Evolutionary conservation across 30 jellyfish, hydroid and myxozoan genomes (phyloP).

Genomic region (Chironex yamaguchii): DNA sequence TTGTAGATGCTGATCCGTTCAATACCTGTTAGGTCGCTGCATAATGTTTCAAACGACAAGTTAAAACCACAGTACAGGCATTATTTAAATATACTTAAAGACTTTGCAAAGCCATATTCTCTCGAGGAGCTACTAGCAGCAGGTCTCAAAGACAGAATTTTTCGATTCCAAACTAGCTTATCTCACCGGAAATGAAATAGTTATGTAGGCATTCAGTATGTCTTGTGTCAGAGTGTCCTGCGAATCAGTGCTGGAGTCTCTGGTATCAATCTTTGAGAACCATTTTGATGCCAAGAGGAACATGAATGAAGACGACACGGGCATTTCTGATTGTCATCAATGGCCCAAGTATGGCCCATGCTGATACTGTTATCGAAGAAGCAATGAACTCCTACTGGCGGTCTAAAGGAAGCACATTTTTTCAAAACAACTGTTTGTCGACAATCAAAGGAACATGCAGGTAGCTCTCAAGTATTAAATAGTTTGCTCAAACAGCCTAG

Average conservation of each 20-base stretch:
- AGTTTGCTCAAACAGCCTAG: constrained; percentile 10
- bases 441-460: constrained; percentile 21
- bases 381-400: constrained; percentile 37
- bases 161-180: constrained; percentile 7
- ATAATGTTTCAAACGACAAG: constrained; percentile 1
- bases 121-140: constrained; percentile 24
- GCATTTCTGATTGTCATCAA: constrained; percentile 33
- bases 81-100: constrained; percentile 6
- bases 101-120: constrained; percentile 14
- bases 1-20: no score
- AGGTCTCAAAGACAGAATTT: neutral
- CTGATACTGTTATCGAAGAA: constrained; percentile 34
- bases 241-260: constrained; percentile 45
- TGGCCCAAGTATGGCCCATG: constrained; percentile 39
- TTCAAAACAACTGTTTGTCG: constrained; percentile 14
- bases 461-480: constrained; percentile 14
- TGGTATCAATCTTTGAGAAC: constrained; percentile 33
- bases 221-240: constrained; percentile 21
- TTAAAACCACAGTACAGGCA: neutral
- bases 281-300: constrained; percentile 25
- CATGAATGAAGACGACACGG: constrained; percentile 30
- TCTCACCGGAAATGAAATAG: no score
- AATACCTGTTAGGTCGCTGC: no score
- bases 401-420: constrained; percentile 24
- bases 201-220: no score